These are phyloP conservation scores for Onychorhynchus coronatus DNA, from an alignment of 2,113 vertebrate species.

Conservation along the genomic window DNA sequence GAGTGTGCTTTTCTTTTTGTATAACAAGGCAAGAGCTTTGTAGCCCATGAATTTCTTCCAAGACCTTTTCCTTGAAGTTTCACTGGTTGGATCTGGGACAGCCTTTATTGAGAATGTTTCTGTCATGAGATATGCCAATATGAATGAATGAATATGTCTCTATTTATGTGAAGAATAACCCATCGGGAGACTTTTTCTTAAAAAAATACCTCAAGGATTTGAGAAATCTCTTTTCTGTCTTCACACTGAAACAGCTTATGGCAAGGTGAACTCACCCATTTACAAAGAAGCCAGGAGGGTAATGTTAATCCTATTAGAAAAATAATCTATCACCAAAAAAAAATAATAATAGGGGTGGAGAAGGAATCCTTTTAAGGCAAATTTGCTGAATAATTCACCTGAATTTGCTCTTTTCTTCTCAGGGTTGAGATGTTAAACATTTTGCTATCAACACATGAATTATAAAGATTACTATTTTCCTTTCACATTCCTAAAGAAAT, in stretches of 20 bases:
- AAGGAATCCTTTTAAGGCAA: not conserved
- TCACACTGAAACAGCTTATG: conserved; percentile 7
- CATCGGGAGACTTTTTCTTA: not conserved
- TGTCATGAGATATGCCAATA: not conserved
- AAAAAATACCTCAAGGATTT: not conserved
- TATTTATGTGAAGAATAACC: not conserved
- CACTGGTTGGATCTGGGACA: not conserved
- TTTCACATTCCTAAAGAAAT: not conserved
- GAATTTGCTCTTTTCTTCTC: conserved; percentile 11
- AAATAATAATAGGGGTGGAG: not conserved
- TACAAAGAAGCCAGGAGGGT: conserved; percentile 4
- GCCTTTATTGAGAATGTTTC: not conserved
- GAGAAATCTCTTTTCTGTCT: not conserved
- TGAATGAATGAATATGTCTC: not conserved
- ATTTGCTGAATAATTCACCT: not conserved
- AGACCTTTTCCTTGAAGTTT: not conserved
- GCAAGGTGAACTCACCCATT: conserved; percentile 28
- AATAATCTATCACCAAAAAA: conserved; percentile 35
- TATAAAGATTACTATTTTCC: not conserved
- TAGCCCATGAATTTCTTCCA: not conserved
- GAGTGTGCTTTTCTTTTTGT: not conserved
- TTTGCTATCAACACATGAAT: not conserved
- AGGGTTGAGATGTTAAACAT: not conserved
- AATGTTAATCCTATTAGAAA: conserved; percentile 48
- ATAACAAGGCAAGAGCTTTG: not conserved